Evolutionary conservation across 2,797 vertebrate species (phyloP), one percentile per base, ranked within the genome.

Genomic region (Typhlichthys subterraneus): DNA sequence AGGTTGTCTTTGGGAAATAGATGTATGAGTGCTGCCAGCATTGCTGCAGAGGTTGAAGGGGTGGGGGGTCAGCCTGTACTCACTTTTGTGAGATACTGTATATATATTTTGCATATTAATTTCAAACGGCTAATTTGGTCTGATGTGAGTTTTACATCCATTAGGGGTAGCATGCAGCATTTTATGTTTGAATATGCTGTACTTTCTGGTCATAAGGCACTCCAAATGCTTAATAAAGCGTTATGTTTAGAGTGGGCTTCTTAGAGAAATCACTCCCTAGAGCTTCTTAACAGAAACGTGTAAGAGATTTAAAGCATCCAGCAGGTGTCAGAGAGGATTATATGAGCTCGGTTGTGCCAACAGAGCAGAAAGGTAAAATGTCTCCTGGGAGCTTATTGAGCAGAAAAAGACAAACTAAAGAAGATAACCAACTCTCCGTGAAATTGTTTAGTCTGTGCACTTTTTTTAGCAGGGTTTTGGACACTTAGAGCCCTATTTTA

Each of bases 241-340:
- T 51, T 15, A 52, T 29, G n/a, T 12, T 29, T 33, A 33, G 45
- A 72, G 70, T 63, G 61, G 49, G 55, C 69, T 61, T 57, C 61
- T 75, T 79, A 80, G 70, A 68, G 72, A 81, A 75, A 73, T 75
- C 80, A 85, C 65, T 58, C 53, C 23, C 59, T 70, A 67, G 71
- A 84, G 79, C 52, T 67, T 55, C 53, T 68, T 76, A 75, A 46
- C 77, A 83, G 80, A 79, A 77, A 81, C 79, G 67, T 73, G 59
- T 12, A 42, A 59, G 15, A 1, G 38, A 66, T 77, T 42, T 53
- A 69, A 69, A 66, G 73, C 58, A 73, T 65, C 58, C 59, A 63
- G 62, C 58, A 56, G 70, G 70, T 77, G 72, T 79, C 79, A 74
- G 61, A 53, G 54, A 45, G 67, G 62, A 84, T 88, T 82, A 81